A percentile compares a stretch with the other conserved stretches of the same genome.
Conservation (phyloP, 2,797 vertebrate species). For the Cossypha dichroa region DNA sequence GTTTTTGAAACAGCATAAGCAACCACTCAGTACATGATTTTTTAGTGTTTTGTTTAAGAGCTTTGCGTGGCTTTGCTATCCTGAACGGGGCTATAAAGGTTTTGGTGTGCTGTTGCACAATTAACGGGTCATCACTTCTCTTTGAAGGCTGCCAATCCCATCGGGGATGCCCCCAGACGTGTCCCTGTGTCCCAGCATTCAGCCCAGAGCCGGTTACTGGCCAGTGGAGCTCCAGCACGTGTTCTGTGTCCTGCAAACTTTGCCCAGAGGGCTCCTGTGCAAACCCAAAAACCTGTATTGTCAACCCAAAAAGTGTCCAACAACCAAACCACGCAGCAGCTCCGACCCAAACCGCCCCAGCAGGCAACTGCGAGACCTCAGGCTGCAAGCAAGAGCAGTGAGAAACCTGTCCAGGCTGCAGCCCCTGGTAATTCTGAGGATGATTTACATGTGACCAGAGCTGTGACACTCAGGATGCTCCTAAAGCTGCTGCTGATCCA, state of each 20-base stretch:
- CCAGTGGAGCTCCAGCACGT: constrained; percentile 62
- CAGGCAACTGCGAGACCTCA: background rate
- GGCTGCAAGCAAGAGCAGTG: constrained; percentile 3
- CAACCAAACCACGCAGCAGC: background rate
- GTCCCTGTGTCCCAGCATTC: constrained; percentile 75
- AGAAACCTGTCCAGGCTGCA: constrained; percentile 23
- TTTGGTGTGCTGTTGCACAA: background rate
- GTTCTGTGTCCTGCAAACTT: constrained; percentile 80
- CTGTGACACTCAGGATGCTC: background rate
- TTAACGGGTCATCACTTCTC: background rate
- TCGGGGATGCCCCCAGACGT: constrained; percentile 79
- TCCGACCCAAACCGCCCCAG: background rate
- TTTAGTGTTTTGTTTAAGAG: background rate
- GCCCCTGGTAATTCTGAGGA: constrained; percentile 56
- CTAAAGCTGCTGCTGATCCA: background rate
- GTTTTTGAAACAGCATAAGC: background rate
- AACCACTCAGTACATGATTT: accelerated
- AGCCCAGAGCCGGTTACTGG: constrained; percentile 50
- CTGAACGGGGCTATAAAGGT: accelerated
- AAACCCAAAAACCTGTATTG: constrained; percentile 53
- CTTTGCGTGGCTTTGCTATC: background rate
- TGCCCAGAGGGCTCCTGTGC: constrained; percentile 76
- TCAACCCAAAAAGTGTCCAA: constrained; percentile 36
- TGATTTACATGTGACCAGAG: background rate
- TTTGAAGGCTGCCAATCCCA: constrained; percentile 17